Conservation (phyloP, 2,888 invertebrate species). For the Nudaria mundana region DNA sequence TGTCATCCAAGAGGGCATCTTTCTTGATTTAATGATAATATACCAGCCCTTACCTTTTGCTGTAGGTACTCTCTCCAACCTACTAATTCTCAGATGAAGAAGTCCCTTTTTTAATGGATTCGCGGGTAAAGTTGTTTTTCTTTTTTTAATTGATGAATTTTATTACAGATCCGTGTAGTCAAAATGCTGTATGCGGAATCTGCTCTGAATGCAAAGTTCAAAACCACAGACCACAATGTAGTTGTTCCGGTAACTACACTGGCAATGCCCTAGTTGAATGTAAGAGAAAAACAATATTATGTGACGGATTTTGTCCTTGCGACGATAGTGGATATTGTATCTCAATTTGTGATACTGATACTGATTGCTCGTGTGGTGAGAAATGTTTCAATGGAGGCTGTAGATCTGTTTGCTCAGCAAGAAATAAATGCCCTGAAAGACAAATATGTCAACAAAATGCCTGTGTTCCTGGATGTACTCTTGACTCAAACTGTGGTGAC, state of each 20-base stretch:
- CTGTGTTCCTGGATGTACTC: conserved; percentile 90
- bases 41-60: no score
- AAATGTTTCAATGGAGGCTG: conserved; percentile 88
- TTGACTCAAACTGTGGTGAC: conserved; percentile 89
- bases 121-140: no score
- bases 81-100: no score
- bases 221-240: conserved; percentile 93
- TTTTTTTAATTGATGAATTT: no score
- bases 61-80: no score
- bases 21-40: no score
- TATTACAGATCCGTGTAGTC: conserved; percentile 87
- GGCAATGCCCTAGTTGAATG: conserved; percentile 92
- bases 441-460: conserved; percentile 87
- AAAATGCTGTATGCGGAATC: conserved; percentile 87
- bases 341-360: conserved; percentile 83
- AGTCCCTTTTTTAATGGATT: no score
- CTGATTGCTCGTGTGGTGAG: conserved; percentile 91
- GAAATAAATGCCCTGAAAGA: conserved; percentile 87
- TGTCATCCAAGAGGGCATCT: no score
- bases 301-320: conserved; percentile 89
- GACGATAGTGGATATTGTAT: conserved; percentile 91
- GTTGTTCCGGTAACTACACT: conserved; percentile 89
- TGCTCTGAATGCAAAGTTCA: conserved; percentile 92
- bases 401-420: conserved; percentile 85
- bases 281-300: conserved; percentile 85